Evolutionary conservation across 2,888 invertebrate species (phyloP), one percentile per base, ranked within the genome.

Genomic region (Caprella mutica): DNA sequence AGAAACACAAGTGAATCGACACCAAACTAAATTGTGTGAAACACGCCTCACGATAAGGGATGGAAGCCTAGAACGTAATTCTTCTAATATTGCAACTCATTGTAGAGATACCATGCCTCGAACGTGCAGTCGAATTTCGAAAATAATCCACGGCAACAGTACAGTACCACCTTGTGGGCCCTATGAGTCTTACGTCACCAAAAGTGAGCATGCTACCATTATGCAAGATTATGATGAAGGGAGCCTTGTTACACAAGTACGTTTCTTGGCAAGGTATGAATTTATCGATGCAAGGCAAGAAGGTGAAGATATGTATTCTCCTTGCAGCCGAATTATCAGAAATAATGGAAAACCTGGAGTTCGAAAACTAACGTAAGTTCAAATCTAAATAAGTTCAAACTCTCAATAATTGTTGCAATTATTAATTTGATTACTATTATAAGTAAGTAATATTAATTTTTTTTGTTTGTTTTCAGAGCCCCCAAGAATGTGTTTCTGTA

Each of bases 401-500:
- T 35, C 12, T 35, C n/a, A 2, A 14, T 35, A 14, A 14, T 2
- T 2, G 14, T 33, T 12, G 14, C n/a, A 12, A 35, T 35, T 35
- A 14, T 35, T n/a, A 12, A 2, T 2, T 12, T 2, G n/a, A 14
- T 35, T 12, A 35, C 12, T 35, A n/a, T 35, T 2, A 14, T n/a
- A 35, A n/a, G 14, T 35, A n/a, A 12, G 12, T 12, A 12, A 35
- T 14, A 35, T 35, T 2, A 35, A 12, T 35, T 35, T 35, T 12
- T n/a, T 14, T 2, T 30, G 23, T 27, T 3, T 29, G n/a, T 26
- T 23, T 52, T 57, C 43, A 79, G 81, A 70, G 85, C 86, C 27
- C 86, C 86, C 6, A 78, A 81, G 68, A 86, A 85, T 67, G 85
- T 86, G 54, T 87, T 88, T 73, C 81, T 85, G 69, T 88, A 83